Conservation (phyloP, 2,797 vertebrate species). For the Hipposideros larvatus region DNA sequence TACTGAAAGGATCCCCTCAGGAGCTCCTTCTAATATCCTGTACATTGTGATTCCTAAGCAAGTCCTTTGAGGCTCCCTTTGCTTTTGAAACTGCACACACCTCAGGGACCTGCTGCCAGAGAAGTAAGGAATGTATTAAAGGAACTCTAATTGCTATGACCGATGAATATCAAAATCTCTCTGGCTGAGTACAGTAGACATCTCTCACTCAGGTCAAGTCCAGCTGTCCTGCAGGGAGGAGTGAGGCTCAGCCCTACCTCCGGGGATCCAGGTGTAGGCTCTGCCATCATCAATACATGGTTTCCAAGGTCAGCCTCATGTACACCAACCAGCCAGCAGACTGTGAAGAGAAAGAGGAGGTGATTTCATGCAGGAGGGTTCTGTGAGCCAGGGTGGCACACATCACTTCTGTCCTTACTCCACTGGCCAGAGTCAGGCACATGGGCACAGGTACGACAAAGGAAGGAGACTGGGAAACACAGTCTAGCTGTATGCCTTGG, state of each 20-base stretch:
- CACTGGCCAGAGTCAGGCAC: neutral
- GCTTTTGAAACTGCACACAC: neutral
- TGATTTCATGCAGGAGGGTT: neutral
- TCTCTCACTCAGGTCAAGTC: neutral
- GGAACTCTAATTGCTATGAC: neutral
- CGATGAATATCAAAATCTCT: neutral
- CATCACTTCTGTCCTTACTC: neutral
- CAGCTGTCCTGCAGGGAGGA: neutral
- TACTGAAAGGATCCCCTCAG: neutral
- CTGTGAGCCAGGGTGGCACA: neutral
- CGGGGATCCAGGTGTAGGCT: too few species aligned
- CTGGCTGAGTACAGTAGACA: neutral
- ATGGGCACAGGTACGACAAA: too few species aligned
- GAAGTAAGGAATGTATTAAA: neutral
- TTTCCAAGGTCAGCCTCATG: neutral
- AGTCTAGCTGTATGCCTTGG: neutral
- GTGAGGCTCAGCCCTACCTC: neutral
- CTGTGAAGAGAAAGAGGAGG: neutral
- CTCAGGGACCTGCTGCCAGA: neutral
- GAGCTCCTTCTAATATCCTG: neutral
- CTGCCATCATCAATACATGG: neutral
- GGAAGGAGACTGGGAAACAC: neutral
- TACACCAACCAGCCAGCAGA: neutral
- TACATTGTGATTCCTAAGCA: neutral
- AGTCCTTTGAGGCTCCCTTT: neutral